Evolutionary conservation across 2,888 invertebrate genomes (phyloP).

Genomic region (Lasioglossum morio): DNA sequence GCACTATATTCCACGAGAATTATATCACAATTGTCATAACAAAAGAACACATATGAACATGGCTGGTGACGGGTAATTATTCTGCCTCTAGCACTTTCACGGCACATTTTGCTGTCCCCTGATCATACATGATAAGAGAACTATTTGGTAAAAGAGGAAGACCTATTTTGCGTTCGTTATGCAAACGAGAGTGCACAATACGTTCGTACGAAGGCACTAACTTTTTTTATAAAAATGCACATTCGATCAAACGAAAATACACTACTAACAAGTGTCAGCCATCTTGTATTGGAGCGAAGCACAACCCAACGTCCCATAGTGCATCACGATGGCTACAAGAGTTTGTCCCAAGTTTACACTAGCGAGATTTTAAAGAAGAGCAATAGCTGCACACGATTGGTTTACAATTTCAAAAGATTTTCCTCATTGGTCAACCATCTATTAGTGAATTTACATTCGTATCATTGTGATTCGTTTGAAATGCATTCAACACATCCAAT

Average conservation of each 20-base stretch:
- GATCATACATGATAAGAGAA: constrained; percentile 69
- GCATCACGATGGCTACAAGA: constrained; percentile 67
- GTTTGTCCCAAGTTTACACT: constrained; percentile 53
- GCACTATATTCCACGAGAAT: constrained; percentile 68
- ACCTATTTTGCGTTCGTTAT: constrained; percentile 46
- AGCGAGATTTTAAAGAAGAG: constrained; percentile 42
- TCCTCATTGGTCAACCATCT: constrained; percentile 41
- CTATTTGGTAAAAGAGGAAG: constrained; percentile 48
- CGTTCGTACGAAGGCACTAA: constrained; percentile 70
- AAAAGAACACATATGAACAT: constrained; percentile 76
- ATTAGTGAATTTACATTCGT: constrained; percentile 28
- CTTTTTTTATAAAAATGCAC: constrained; percentile 71
- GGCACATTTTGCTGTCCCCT: constrained; percentile 75
- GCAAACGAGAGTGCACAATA: constrained; percentile 47
- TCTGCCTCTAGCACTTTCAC: constrained; percentile 73
- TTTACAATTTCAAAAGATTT: not conserved
- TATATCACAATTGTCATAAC: constrained; percentile 78
- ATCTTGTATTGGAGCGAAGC: constrained; percentile 82
- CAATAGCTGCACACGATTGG: constrained; percentile 41
- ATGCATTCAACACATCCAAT: constrained; percentile 11
- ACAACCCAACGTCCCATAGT: constrained; percentile 71
- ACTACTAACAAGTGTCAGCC: constrained; percentile 85
- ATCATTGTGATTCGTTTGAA: constrained; percentile 28
- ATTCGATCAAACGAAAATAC: constrained; percentile 77
- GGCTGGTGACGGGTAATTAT: constrained; percentile 75